Conservation (phyloP, 2,888 invertebrate species). For the Parelbella ahira region DNA sequence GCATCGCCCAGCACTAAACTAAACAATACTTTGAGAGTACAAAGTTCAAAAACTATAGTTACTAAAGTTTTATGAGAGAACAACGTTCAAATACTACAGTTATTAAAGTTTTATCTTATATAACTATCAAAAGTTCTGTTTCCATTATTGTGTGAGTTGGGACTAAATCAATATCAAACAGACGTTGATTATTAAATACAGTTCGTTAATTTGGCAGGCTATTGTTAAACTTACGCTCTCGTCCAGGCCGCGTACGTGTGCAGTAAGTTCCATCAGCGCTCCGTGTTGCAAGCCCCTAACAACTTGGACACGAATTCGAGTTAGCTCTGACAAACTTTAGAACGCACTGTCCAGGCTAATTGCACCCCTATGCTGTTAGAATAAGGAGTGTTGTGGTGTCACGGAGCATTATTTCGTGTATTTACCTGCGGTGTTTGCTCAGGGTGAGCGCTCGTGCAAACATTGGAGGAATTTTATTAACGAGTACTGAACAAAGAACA, state of each 20-base stretch:
- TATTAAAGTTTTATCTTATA: too few species aligned
- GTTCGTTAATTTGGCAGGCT: not conserved
- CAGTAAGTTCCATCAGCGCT: conserved; percentile 4
- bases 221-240: not conserved
- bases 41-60: too few species aligned
- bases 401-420: conserved; percentile 34
- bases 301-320: conserved; percentile 57
- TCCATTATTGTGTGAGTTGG: too few species aligned
- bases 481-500: conserved; percentile 40
- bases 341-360: conserved; percentile 20
- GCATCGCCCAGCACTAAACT: too few species aligned
- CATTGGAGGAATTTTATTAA: conserved; percentile 42
- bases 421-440: conserved; percentile 51
- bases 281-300: conserved; percentile 44
- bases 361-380: conserved; percentile 28
- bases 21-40: too few species aligned
- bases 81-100: too few species aligned
- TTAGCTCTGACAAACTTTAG: conserved; percentile 42
- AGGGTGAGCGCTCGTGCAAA: conserved; percentile 40
- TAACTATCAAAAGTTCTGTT: too few species aligned
- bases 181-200: too few species aligned
- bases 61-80: too few species aligned
- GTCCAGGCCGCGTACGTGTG: not conserved
- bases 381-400: conserved; percentile 28
- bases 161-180: too few species aligned